Base-by-base conservation (phyloP, 1,140 invertebrate genomes). In the Scaptomyza montana region DNA sequence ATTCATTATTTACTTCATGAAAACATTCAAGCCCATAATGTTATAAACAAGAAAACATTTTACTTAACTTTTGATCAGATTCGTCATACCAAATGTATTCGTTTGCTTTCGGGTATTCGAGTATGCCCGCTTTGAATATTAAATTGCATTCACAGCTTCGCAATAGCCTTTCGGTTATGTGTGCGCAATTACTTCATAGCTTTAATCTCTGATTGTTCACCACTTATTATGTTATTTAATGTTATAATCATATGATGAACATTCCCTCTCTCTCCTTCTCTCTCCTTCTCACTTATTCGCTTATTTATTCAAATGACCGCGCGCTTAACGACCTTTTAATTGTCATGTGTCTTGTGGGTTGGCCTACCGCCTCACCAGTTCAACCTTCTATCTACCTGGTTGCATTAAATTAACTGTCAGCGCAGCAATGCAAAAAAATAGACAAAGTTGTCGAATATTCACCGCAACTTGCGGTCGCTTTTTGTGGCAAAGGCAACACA, bases 281-380 rank as follows among this genome's bases (percentile, higher is more conserved):
- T n/a, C n/a, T n/a, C n/a, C n/a, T n/a, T n/a, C n/a, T n/a, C n/a
- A n/a, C n/a, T n/a, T n/a, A n/a, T 30, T 30, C 39, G 65, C 71
- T 84, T 56, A 64, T 65, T 69, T 73, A 62, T 85, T 67, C 68
- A 74, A 70, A 67, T 55, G 69, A 72, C 74, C 70, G 74, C 59
- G 33, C 77, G 81, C 84, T 78, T 80, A 84, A 84, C 84, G 80
- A 71, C 80, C 75, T 84, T 84, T 84, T 84, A 84, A 84, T 84
- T 84, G 80, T 84, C 81, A 53, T 67, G 63, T 72, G 69, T 72
- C 63, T 72, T 66, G 49, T 45, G 68, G 36, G 43, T 45, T n/a
- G 45, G 25, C 39, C 10, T 1, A 16, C 16, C 39, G 3, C 4
- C 12, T 25, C 1, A 25, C 39, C 39, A 1, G 6, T 1, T 9